A percentile compares a stretch with the other conserved stretches of the same genome.
Evolutionary conservation across 2,113 vertebrate genomes (phyloP).

Genomic region (Oryzias celebensis): DNA sequence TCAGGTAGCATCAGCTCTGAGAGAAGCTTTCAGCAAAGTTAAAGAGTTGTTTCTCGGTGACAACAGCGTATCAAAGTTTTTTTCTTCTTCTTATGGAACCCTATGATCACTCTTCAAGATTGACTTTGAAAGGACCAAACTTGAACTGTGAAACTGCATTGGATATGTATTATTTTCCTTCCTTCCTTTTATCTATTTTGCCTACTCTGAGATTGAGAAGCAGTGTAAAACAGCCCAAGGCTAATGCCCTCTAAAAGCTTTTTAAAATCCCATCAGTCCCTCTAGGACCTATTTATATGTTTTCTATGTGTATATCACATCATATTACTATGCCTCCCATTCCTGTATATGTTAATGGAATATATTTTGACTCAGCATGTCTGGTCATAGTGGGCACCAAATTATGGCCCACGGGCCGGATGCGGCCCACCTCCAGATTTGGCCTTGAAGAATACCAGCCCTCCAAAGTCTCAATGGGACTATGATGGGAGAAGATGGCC

Average conservation of each 20-base stretch:
- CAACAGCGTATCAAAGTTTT: conserved; percentile 60
- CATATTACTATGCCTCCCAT: conserved; percentile 57
- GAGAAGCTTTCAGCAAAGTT: conserved; percentile 44
- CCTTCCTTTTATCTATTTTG: conserved; percentile 57
- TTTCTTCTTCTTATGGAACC: conserved; percentile 52
- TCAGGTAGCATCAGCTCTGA: conserved; percentile 25
- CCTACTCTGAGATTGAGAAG: conserved; percentile 68
- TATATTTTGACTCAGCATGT: too few relatives aligned
- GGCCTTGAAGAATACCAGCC: too few relatives aligned
- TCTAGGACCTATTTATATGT: conserved; percentile 70
- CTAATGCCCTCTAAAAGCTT: conserved; percentile 81
- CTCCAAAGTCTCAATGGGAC: too few relatives aligned
- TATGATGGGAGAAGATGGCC: too few relatives aligned
- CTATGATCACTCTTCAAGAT: conserved; percentile 61
- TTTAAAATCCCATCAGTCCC: conserved; percentile 80
- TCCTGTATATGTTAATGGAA: conserved; percentile 56
- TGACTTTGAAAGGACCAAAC: conserved; percentile 77
- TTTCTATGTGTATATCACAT: conserved; percentile 70
- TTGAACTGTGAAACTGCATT: conserved; percentile 71
- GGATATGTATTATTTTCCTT: conserved; percentile 38
- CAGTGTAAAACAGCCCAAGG: conserved; percentile 71
- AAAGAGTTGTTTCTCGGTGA: conserved; percentile 51
- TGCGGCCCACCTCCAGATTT: too few relatives aligned
- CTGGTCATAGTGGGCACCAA: too few relatives aligned
- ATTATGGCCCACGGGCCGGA: too few relatives aligned